phyloP scores from a whole-genome alignment of 2,888 invertebrate genomes.

The Agelastica alni region DNA sequence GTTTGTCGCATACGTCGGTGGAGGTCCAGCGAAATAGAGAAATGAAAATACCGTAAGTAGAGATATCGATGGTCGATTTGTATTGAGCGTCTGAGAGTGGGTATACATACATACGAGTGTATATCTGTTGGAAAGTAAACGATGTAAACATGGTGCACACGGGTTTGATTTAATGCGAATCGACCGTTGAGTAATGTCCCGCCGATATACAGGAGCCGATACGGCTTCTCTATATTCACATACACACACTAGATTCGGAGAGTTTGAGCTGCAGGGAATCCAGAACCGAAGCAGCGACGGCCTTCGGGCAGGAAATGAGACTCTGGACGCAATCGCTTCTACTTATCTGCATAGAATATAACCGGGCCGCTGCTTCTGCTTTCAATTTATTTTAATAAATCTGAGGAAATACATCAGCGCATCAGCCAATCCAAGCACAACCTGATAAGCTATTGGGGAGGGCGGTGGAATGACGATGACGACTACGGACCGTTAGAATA shows the following conservation, averaged over 20 bases:
- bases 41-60: conserved; percentile 8
- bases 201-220: conserved; percentile 28
- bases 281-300: conserved; percentile 20
- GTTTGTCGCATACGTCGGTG: too few relatives aligned
- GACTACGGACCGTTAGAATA: too few relatives aligned
- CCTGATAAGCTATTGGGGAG: conserved; percentile 33
- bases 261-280: conserved; percentile 15
- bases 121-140: conserved; percentile 31
- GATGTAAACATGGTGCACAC: conserved; percentile 29
- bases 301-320: conserved; percentile 47
- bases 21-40: neutral
- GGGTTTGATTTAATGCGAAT: conserved; percentile 35
- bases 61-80: conserved; percentile 18
- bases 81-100: conserved; percentile 19
- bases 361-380: conserved; percentile 48
- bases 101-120: neutral
- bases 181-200: conserved; percentile 34
- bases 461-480: conserved; percentile 13
- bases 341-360: conserved; percentile 51
- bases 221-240: conserved; percentile 22
- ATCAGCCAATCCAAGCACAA: conserved; percentile 54
- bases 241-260: conserved; percentile 26
- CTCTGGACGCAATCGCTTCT: conserved; percentile 48
- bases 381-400: conserved; percentile 60
- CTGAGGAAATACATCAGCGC: conserved; percentile 54